phyloP scores from a whole-genome alignment of 2,797 vertebrate species.

The Mareca strepera region DNA sequence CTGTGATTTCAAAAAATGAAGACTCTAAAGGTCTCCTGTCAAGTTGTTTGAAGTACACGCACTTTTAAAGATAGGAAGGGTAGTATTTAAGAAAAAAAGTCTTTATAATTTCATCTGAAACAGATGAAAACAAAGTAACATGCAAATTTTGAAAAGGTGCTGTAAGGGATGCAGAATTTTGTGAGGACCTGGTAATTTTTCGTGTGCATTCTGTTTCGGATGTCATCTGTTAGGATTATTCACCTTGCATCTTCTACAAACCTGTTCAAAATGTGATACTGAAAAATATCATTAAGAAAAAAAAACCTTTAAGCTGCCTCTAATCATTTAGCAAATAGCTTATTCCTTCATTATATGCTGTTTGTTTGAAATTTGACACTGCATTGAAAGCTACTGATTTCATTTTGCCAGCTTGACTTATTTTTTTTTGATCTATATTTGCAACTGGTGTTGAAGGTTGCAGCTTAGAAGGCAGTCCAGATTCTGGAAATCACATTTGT shows the following conservation, averaged over 20 bases:
- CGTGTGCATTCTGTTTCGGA: not conserved
- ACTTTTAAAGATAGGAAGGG: not conserved
- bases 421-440: slow-evolving; percentile 14
- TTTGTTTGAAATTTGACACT: not conserved
- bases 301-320: not conserved
- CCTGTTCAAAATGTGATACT: not conserved
- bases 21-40: not conserved
- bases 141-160: not conserved
- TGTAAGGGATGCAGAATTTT: not conserved
- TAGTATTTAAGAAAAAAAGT: not conserved
- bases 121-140: not conserved
- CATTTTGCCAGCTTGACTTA: not conserved
- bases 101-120: not conserved
- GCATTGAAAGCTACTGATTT: not conserved
- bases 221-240: not conserved
- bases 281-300: not conserved
- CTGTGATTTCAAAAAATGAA: not conserved
- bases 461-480: not conserved
- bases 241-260: not conserved
- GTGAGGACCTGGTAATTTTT: not conserved
- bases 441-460: not conserved
- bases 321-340: not conserved
- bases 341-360: not conserved
- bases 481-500: slow-evolving; percentile 17
- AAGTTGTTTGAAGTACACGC: not conserved